Evolutionary conservation across 2,888 invertebrate genomes (phyloP).

Genomic region (Eupithecia insigniata): DNA sequence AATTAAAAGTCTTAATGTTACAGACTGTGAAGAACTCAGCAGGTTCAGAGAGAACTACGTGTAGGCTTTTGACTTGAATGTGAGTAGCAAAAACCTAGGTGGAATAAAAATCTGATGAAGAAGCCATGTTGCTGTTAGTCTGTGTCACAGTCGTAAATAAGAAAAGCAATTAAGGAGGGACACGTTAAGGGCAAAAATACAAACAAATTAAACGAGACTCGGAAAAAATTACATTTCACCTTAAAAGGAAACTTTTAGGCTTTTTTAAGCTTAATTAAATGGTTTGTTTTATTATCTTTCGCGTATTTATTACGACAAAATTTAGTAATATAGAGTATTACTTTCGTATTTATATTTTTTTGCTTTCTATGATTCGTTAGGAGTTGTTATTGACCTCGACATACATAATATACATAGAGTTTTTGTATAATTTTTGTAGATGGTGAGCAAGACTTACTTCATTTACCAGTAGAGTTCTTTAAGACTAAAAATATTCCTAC

Average conservation of each 20-base stretch:
- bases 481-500: too few relatives aligned
- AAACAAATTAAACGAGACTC: conserved; percentile 42
- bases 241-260: conserved; percentile 29
- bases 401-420: neutral
- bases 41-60: neutral
- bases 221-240: conserved; percentile 33
- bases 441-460: too few relatives aligned
- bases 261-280: conserved; percentile 36
- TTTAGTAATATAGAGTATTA: neutral
- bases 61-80: neutral
- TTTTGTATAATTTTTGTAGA: neutral
- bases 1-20: conserved; percentile 24
- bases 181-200: conserved; percentile 39
- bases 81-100: neutral
- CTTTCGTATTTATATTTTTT: neutral
- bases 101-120: neutral
- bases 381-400: too few relatives aligned
- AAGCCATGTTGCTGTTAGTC: conserved; percentile 3
- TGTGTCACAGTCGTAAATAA: conserved; percentile 39
- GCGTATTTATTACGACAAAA: conserved; percentile 14
- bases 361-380: too few relatives aligned
- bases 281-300: conserved; percentile 24
- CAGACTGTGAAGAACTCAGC: conserved; percentile 1
- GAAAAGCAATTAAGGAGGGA: conserved; percentile 46
- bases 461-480: too few relatives aligned